Conservation (phyloP, 35 echinoderm and acorn worm genomes). For the Anneissia japonica region DNA sequence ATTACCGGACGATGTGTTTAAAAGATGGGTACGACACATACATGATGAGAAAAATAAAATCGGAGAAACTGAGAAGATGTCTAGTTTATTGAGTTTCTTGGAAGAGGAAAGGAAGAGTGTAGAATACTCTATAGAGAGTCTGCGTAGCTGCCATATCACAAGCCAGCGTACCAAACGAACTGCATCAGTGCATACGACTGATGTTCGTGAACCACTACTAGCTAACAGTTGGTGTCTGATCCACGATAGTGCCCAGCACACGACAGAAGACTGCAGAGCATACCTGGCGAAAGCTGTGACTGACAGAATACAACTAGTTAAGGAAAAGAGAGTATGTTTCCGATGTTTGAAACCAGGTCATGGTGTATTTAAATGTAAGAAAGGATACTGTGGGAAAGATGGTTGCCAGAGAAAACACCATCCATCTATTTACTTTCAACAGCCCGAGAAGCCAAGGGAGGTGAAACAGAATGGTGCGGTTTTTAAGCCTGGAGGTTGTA, state of each 20-base stretch:
- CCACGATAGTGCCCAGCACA: not conserved
- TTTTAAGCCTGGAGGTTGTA: not conserved
- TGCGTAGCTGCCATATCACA: too few relatives aligned
- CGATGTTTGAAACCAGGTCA: slow-evolving; percentile 11
- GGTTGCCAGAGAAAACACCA: not conserved
- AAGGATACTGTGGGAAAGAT: not conserved
- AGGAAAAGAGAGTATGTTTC: slow-evolving; percentile 7
- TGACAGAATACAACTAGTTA: not conserved
- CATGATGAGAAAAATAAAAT: not conserved
- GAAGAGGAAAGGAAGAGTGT: not conserved
- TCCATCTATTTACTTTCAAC: not conserved
- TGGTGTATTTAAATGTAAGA: not conserved
- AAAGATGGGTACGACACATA: slow-evolving; percentile 4
- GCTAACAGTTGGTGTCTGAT: not conserved
- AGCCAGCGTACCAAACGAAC: too few relatives aligned
- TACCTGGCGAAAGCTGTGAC: not conserved
- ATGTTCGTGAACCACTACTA: too few relatives aligned
- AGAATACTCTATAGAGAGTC: not conserved
- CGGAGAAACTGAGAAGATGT: not conserved
- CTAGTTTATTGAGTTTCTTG: not conserved
- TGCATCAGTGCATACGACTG: too few relatives aligned
- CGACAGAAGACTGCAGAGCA: not conserved
- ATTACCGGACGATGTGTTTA: not conserved
- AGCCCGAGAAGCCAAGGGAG: not conserved
- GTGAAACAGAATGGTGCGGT: not conserved